Evolutionary conservation across 2,888 invertebrate genomes (phyloP).

Genomic region (Limnephilus lunatus): DNA sequence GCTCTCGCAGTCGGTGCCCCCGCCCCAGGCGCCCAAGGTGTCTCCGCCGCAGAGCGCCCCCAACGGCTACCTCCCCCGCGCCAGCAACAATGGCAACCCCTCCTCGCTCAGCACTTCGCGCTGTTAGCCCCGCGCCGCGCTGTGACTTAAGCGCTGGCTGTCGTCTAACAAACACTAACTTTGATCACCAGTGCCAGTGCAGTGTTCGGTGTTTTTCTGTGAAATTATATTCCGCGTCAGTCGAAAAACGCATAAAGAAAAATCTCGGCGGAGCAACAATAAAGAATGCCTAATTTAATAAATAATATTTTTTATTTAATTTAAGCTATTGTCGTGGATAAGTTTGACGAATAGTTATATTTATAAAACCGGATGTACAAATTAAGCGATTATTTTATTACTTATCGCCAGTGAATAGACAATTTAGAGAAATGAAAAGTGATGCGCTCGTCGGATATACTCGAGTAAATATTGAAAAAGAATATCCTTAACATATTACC

Average conservation of each 20-base stretch:
- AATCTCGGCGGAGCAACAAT: slow-evolving; percentile 20
- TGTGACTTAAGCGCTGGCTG: slow-evolving; percentile 56
- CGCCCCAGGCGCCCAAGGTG: slow-evolving; percentile 70
- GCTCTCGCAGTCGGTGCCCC: slow-evolving; percentile 29
- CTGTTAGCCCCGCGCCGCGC: slow-evolving; percentile 62
- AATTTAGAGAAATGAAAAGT: slow-evolving; percentile 49
- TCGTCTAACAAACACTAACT: background rate
- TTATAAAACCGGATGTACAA: slow-evolving; percentile 57
- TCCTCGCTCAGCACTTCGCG: slow-evolving; percentile 66
- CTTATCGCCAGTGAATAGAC: slow-evolving; percentile 34
- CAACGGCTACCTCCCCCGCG: slow-evolving; percentile 57
- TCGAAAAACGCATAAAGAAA: background rate
- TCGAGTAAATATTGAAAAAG: slow-evolving; percentile 29
- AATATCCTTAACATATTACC: slow-evolving; percentile 66
- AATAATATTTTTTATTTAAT: slow-evolving; percentile 42
- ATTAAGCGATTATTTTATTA: slow-evolving; percentile 51
- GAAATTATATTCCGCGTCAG: background rate
- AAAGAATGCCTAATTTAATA: slow-evolving; percentile 22
- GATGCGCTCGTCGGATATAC: slow-evolving; percentile 6
- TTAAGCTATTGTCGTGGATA: slow-evolving; percentile 42
- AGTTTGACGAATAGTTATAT: slow-evolving; percentile 47
- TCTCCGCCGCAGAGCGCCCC: slow-evolving; percentile 65
- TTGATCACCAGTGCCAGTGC: slow-evolving; percentile 59
- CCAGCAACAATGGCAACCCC: slow-evolving; percentile 63
- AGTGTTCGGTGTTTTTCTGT: background rate